These are phyloP conservation scores for Saimiri boliviensis DNA, from an alignment of 2,113 vertebrate genomes.

Conservation along the genomic window DNA sequence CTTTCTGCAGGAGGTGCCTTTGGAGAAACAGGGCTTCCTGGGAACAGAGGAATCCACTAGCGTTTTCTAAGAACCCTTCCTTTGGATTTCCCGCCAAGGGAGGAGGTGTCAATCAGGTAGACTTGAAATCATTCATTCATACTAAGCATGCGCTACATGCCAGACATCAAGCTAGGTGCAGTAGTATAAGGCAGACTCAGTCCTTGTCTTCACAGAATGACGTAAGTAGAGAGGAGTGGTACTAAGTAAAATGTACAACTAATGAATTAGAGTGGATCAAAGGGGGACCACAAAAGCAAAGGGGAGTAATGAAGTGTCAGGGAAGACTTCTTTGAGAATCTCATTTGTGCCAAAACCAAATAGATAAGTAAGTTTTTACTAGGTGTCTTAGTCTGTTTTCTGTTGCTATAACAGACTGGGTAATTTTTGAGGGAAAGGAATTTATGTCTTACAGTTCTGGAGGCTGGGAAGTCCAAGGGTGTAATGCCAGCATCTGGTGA, in stretches of 20 bases:
- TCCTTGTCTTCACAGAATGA: background rate
- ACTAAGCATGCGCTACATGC: background rate
- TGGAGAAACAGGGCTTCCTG: background rate
- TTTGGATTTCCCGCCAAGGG: background rate
- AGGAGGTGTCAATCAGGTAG: background rate
- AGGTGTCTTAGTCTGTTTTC: background rate
- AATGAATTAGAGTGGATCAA: background rate
- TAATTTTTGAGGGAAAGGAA: background rate
- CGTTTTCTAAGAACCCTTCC: background rate
- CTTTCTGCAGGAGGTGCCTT: background rate
- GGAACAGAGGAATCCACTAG: background rate
- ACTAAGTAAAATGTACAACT: background rate
- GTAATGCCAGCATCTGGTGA: background rate
- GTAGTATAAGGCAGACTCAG: background rate
- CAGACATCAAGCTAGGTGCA: background rate
- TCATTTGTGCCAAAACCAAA: background rate
- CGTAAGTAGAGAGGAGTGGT: background rate
- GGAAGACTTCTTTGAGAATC: background rate
- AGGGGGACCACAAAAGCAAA: background rate
- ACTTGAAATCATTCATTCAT: background rate
- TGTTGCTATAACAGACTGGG: background rate
- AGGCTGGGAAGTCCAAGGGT: background rate
- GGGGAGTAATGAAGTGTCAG: background rate
- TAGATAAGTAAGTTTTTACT: background rate
- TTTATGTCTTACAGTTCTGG: background rate